Evolutionary conservation across 2,797 vertebrate genomes (phyloP), one percentile per base, ranked within the genome.

Genomic region (Choloepus didactylus): DNA sequence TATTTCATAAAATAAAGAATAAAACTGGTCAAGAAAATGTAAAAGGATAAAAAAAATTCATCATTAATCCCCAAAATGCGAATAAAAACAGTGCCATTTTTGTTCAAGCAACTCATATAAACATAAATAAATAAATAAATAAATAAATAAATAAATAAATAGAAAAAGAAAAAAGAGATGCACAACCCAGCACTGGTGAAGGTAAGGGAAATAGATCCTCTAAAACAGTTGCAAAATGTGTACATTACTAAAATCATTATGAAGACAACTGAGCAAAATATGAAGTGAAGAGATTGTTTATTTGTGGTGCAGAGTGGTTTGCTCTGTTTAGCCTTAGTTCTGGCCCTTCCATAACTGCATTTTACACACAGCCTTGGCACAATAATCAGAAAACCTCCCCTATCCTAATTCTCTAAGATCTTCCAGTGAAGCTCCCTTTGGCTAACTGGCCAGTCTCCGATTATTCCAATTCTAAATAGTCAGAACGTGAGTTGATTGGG

Each of bases 1-100:
- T 69, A 93, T 64, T 76, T 95, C 27, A 66, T 27, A 73, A 90
- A 70, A 59, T 46, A 82, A 85, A 14, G 85, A 85, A 70, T 46
- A 15, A 25, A 80, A 51, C 0, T 76, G 19, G 31, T 49, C 9
- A 75, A 81, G 44, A 87, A 70, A 73, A 84, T 41, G 75, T 14
- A 75, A 75, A 59, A 73, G 60, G 31, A 86, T 11, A 38, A 27
- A 12, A 29, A 49, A 95, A 87, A 46, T 3, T 92, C 27, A 31
- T 21, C 10, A 64, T 64, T 92, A 87, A 80, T 87, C 38, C 25
- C 49, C 51, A 62, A 16, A 18, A 73, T 18, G 21, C 16, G 87
- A 35, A 69, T 73, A 2, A 64, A 66, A 87, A 38, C 3, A 87
- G 77, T 60, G 9, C 0, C 6, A 44, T 72, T 89, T 92, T 69